These are phyloP conservation scores for Drosophila malerkotliana DNA, from an alignment of 1,140 invertebrate genomes.

Conservation along the genomic window DNA sequence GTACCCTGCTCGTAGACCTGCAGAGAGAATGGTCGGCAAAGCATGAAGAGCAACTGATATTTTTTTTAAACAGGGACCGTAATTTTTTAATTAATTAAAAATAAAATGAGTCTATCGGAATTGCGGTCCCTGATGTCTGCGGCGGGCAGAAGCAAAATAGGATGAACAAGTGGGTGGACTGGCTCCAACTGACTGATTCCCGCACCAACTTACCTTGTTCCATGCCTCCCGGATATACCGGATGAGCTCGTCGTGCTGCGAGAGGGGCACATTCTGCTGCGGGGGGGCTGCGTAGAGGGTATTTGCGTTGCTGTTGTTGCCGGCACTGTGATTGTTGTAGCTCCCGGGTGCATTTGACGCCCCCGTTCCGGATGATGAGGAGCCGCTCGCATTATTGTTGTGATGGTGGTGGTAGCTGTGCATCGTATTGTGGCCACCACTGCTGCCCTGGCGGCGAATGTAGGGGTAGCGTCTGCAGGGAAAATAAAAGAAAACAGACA, in stretches of 20 bases:
- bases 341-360: constrained; percentile 52
- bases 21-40: constrained; percentile 19
- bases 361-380: constrained; percentile 51
- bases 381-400: constrained; percentile 45
- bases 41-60: constrained; percentile 35
- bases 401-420: constrained; percentile 71
- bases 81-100: neutral
- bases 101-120: too few relatives aligned
- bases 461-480: constrained; percentile 71
- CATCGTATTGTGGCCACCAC: constrained; percentile 39
- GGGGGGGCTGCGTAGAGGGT: constrained; percentile 36
- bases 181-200: neutral
- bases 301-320: constrained; percentile 48
- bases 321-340: constrained; percentile 69
- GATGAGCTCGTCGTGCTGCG: constrained; percentile 82
- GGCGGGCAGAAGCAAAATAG: constrained; percentile 16
- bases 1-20: constrained; percentile 78
- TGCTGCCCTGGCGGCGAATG: constrained; percentile 71
- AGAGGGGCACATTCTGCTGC: constrained; percentile 62
- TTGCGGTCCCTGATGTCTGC: constrained; percentile 19
- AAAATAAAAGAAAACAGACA: constrained; percentile 18
- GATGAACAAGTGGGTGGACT: constrained; percentile 1
- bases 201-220: constrained; percentile 65
- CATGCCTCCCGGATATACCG: constrained; percentile 80
- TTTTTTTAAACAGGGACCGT: constrained; percentile 13